Percentiles rank a stretch among this genome's conserved stretches.
Evolutionary conservation across 64 coral and sea anemone species (phyloP).

Genomic region (Catalaphyllia jardinei): DNA sequence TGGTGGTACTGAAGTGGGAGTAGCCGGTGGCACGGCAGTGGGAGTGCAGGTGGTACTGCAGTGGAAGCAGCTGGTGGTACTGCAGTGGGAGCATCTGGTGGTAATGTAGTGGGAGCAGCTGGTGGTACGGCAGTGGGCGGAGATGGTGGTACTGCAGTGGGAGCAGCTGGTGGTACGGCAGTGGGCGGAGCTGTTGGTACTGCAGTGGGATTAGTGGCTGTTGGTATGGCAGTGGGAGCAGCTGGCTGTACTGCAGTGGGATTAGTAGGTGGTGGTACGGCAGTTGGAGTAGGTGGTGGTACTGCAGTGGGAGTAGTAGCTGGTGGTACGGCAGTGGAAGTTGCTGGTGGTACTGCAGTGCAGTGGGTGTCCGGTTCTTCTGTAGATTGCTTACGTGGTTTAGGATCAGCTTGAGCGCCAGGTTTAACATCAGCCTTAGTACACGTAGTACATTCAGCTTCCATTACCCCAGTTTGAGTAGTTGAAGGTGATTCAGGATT

Average conservation of each 20-base stretch:
- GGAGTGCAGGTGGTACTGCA: no score
- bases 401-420: background rate
- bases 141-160: no score
- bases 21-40: no score
- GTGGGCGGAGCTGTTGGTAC: background rate
- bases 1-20: background rate
- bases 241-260: background rate
- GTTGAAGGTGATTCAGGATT: background rate
- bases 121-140: no score
- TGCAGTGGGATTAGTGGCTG: no score
- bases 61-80: background rate
- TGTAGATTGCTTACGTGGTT: background rate
- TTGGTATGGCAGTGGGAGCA: no score
- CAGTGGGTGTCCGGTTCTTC: no score
- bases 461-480: background rate
- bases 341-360: background rate
- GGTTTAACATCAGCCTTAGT: background rate
- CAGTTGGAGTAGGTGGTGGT: no score
- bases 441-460: background rate
- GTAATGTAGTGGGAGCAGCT: no score
- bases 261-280: background rate
- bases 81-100: background rate
- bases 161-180: background rate
- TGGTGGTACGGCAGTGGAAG: no score
- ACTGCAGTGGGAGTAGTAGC: background rate